These are phyloP conservation scores for Pelobates fuscus DNA, from an alignment of 2,113 vertebrate species.

Conservation along the genomic window DNA sequence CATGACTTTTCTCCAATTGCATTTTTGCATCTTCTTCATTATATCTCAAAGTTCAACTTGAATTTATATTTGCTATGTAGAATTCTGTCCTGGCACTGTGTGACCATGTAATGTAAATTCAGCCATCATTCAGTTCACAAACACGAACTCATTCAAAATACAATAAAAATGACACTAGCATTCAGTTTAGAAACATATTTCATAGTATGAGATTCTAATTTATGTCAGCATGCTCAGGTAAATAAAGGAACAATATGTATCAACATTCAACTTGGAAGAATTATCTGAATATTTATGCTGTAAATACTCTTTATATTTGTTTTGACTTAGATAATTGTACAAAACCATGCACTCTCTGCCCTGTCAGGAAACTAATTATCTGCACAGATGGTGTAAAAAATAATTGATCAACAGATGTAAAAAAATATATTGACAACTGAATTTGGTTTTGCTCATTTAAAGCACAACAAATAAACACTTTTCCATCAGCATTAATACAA, in stretches of 20 bases:
- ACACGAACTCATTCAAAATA: too few relatives aligned
- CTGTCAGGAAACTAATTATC: too few relatives aligned
- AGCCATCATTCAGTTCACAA: too few relatives aligned
- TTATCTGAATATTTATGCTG: neutral
- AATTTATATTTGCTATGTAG: neutral
- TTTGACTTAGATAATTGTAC: neutral
- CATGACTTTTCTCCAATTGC: too few relatives aligned
- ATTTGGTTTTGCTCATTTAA: neutral
- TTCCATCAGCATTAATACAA: neutral
- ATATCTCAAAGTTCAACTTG: too few relatives aligned
- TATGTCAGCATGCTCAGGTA: neutral
- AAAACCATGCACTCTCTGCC: neutral
- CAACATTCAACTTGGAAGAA: neutral
- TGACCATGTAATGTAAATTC: neutral
- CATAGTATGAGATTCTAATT: neutral
- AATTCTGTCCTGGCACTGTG: neutral
- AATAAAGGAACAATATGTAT: neutral
- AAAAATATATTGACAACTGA: neutral
- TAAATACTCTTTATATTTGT: neutral
- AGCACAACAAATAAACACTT: neutral
- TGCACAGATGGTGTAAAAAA: too few relatives aligned
- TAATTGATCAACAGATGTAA: neutral
- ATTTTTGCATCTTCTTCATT: too few relatives aligned
- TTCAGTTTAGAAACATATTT: too few relatives aligned
- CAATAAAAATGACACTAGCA: too few relatives aligned